Base-by-base conservation (phyloP, 2,888 invertebrate genomes). In the Polietes domitor region DNA sequence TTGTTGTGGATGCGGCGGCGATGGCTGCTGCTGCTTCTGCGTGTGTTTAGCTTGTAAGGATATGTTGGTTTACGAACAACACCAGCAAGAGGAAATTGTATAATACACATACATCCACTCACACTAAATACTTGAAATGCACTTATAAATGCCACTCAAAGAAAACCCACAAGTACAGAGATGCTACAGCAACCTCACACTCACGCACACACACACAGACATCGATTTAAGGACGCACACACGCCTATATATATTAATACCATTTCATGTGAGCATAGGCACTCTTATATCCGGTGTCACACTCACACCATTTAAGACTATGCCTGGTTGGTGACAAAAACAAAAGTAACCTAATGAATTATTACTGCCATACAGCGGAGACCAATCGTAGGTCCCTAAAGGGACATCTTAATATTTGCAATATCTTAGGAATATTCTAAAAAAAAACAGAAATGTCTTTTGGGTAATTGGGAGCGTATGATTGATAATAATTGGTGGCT, bases 111-210 rank as follows among this genome's bases (percentile, higher is more conserved):
- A 68, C 17, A 17, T 12, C 55, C 47, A 61, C 21, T n/a, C 43
- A 28, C 19, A 55, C 37, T 21, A 75, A 78, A 78, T 79, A 75
- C 82, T 83, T 79, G 73, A 83, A 63, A 77, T 73, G 43, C 70
- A 73, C 77, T 80, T 77, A 53, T 32, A 73, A 76, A 63, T 83
- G 80, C 53, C 80, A 77, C 80, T 80, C 41, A 61, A 74, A 19
- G 24, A n/a, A 55, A 76, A 28, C 17, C 28, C 12, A 61, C 53
- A 76, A 63, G 55, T 28, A 61, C 68, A 71, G 37, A 37, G 37
- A 37, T 37, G 10, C 37, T 37, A 2, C 10, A 37, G 10, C 37
- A 37, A 7, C 7, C 7, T 37, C 50, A 71, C 41, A 19, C 19
- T 63, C 24, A 71, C 28, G 50, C 24, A 19, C 50, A 37, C 24